Conservation (phyloP, 2,888 invertebrate species). For the Drosophila kuntzei region DNA sequence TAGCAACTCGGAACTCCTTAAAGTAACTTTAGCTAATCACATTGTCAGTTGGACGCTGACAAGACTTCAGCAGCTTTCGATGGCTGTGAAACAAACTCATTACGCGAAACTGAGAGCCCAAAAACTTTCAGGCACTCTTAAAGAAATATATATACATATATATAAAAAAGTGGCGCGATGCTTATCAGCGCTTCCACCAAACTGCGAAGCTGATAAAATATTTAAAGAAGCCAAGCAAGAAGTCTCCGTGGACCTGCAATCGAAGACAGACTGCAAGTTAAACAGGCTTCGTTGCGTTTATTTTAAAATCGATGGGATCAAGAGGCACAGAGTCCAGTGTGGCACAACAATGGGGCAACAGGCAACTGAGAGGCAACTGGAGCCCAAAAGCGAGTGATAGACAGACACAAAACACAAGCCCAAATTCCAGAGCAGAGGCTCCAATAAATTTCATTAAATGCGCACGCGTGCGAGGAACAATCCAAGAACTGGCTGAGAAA, state of each 20-base stretch:
- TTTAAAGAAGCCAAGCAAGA: conserved; percentile 56
- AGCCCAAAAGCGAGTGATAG: conserved; percentile 65
- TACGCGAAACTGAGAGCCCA: conserved; percentile 48
- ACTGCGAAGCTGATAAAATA: conserved; percentile 76
- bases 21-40: conserved; percentile 42
- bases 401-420: conserved; percentile 81
- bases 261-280: conserved; percentile 20
- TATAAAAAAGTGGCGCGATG: conserved; percentile 69
- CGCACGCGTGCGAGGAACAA: conserved; percentile 83
- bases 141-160: conserved; percentile 1
- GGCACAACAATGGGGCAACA: conserved; percentile 68
- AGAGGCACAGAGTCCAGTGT: conserved; percentile 21
- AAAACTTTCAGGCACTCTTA: conserved; percentile 35
- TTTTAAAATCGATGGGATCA: conserved; percentile 77
- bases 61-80: conserved; percentile 43
- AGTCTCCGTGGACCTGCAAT: neutral
- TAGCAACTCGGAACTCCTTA: neutral
- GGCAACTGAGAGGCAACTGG: conserved; percentile 32
- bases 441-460: conserved; percentile 84
- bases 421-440: conserved; percentile 80
- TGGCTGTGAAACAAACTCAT: conserved; percentile 78
- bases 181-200: conserved; percentile 77
- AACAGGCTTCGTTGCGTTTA: conserved; percentile 47
- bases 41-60: conserved; percentile 53
- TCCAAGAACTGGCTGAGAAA: conserved; percentile 21